Evolutionary conservation across 2,113 vertebrate species (phyloP), one percentile per base, ranked within the genome.

Genomic region (Lophotis ruficrista): DNA sequence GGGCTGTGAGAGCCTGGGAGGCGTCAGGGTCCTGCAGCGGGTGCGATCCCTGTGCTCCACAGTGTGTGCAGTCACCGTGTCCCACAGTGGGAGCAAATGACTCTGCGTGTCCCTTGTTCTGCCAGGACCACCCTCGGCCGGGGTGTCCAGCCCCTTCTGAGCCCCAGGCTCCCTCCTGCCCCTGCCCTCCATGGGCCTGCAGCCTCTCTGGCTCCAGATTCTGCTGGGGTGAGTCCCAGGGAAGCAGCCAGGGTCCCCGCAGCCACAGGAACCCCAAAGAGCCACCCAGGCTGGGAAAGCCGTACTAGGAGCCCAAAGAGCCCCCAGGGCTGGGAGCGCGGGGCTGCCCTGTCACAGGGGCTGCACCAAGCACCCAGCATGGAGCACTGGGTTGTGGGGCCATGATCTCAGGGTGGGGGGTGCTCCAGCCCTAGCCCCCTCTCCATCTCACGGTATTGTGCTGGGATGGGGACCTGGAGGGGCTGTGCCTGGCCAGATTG

Each of bases 1-100:
- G 57, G 54, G 25, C 56, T 57, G 62, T 0, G 5, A 35, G n/a
- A 31, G 27, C 47, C n/a, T 1, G 1, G 64, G 60, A 20, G 24
- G 31, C 6, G 1, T 3, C 2, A 1, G 43, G 4, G 66, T 61
- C 24, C 81, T 41, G 58, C 33, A 51, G 35, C 0, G 2, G 1
- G 37, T 50, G 43, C 1, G 1, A 37, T 14, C 14, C 17, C 68
- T 9, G 23, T 23, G 27, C 38, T 60, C 48, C 19, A 61, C 3
- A 1, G 28, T 2, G 13, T 15, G 38, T 50, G 70, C 61, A 13
- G 37, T 14, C 72, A 23, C 25, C 0, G 0, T 33, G 69, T 35
- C 31, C 68, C 51, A 19, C 54, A 8, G 30, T 0, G 9, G 1
- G 1, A 8, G 23, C 43, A 22, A 7, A 27, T 3, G 8, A 62